Evolutionary conservation across 2,797 vertebrate species (phyloP).

Genomic region (Hippoglossus hippoglossus): DNA sequence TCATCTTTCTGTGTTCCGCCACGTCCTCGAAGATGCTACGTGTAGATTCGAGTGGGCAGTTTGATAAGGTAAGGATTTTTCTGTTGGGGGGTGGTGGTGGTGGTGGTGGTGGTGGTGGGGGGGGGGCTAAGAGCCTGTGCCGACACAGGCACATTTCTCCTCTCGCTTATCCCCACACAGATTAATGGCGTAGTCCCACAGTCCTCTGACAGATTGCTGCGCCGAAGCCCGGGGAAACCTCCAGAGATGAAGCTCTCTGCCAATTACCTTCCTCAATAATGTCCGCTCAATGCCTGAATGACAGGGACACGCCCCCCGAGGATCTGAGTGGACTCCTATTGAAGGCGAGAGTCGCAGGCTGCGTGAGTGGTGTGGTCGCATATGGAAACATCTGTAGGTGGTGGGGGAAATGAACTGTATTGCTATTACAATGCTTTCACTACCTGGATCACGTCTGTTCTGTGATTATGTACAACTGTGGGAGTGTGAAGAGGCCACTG

Average conservation of each 20-base stretch:
- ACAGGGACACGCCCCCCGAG: slow-evolving; percentile 70
- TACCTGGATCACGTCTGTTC: slow-evolving; percentile 7
- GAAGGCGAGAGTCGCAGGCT: slow-evolving; percentile 56
- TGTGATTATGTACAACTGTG: slow-evolving; percentile 23
- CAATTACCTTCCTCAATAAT: slow-evolving; percentile 85
- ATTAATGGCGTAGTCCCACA: slow-evolving; percentile 80
- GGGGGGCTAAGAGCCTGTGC: slow-evolving; percentile 65
- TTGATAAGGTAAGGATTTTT: slow-evolving; percentile 85
- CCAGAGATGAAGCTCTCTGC: slow-evolving; percentile 79
- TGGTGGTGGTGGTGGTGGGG: too few species aligned
- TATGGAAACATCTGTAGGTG: slow-evolving; percentile 57
- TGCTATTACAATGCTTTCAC: slow-evolving; percentile 27
- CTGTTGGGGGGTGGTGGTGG: slow-evolving; percentile 57
- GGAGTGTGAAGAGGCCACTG: slow-evolving; percentile 13
- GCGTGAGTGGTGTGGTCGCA: slow-evolving; percentile 50
- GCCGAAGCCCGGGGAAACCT: slow-evolving; percentile 76
- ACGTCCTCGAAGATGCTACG: slow-evolving; percentile 51
- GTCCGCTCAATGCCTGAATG: slow-evolving; percentile 77
- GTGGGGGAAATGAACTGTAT: slow-evolving; percentile 34
- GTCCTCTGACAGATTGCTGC: slow-evolving; percentile 76
- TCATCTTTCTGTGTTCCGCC: slow-evolving; percentile 48
- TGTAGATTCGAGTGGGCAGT: slow-evolving; percentile 72
- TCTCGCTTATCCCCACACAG: slow-evolving; percentile 74
- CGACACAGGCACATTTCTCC: slow-evolving; percentile 70
- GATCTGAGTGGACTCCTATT: slow-evolving; percentile 65